Conservation (phyloP, 2,113 vertebrate species). For the Canis aureus region DNA sequence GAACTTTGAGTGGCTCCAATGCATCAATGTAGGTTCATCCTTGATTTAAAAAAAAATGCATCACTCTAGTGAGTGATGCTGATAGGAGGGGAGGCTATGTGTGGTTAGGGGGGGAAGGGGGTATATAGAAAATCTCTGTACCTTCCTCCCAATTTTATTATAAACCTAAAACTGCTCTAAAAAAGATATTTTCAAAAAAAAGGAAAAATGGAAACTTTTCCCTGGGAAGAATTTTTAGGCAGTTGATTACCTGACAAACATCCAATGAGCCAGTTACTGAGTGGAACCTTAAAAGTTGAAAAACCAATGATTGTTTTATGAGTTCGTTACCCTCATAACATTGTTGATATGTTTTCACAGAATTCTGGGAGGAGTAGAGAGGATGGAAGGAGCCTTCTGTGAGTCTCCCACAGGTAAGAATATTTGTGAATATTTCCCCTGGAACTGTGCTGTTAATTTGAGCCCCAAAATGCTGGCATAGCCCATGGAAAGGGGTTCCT, state of each 20-base stretch:
- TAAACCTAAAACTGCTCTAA: background rate
- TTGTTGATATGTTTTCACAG: background rate
- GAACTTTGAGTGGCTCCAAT: background rate
- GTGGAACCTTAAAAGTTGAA: conserved; percentile 28
- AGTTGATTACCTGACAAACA: conserved; percentile 16
- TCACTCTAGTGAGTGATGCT: background rate
- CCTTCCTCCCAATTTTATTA: background rate
- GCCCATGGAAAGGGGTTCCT: background rate
- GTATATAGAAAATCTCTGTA: background rate
- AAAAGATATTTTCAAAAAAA: background rate
- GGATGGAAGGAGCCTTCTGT: background rate
- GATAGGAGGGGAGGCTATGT: background rate
- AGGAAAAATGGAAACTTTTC: background rate
- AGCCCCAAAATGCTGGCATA: background rate
- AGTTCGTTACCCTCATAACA: background rate
- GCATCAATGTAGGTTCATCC: background rate
- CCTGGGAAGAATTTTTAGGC: background rate
- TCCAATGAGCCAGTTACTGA: background rate
- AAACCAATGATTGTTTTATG: background rate
- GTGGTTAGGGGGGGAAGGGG: background rate
- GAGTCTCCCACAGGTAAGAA: background rate
- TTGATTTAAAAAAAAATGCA: background rate
- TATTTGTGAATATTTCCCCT: conserved; percentile 2
- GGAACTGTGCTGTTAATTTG: background rate
- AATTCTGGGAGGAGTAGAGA: background rate